Base-by-base conservation (phyloP, 1,140 invertebrate species). In the Drosophila paulistorum region DNA sequence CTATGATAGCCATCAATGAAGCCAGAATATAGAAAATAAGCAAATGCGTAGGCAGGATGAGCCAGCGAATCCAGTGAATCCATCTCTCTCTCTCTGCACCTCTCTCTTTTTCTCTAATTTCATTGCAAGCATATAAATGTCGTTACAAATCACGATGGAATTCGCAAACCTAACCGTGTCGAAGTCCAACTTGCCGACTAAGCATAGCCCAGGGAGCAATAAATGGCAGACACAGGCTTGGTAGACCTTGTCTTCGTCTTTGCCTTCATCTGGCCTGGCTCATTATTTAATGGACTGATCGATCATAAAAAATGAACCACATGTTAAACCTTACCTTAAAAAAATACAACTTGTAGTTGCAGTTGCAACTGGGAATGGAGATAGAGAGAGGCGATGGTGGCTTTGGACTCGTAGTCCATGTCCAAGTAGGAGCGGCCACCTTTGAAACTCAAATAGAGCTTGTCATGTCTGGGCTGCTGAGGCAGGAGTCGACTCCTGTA, bases 241-340 rank as follows among this genome's bases (percentile, higher is more conserved):
- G 23, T 48, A 62, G 60, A 7, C 42, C 26, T 14, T 14, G 26
- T 41, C 30, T 23, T 26, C 35, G 26, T 35, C 41, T 48, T 33
- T 4, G 11, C 54, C 55, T 51, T 4, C 42, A 45, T 13, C 57
- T 77, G 67, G 81, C 59, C 63, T 84, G 66, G 70, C 74, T 90
- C 84, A 89, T 89, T 89, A 89, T 89, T 89, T 89, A 89, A 89
- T 89, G 84, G 84, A 89, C 84, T 89, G 84, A 89, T 89, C 84
- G 84, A 89, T 89, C 84, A 89, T 89, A 89, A 89, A 89, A 89
- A 89, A 89, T 89, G 85, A 90, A 77, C 74, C 90, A 90, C 84
- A 90, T 80, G 84, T 71, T 84, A 86, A 77, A 59, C 33, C 57
- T 37, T 59, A 39, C 48, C 71, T 77, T 77, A 74, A 83, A 80